A percentile compares a stretch with the other conserved stretches of the same genome.
phyloP scores from a whole-genome alignment of 1,140 invertebrate species.

The Calosoma granatense region DNA sequence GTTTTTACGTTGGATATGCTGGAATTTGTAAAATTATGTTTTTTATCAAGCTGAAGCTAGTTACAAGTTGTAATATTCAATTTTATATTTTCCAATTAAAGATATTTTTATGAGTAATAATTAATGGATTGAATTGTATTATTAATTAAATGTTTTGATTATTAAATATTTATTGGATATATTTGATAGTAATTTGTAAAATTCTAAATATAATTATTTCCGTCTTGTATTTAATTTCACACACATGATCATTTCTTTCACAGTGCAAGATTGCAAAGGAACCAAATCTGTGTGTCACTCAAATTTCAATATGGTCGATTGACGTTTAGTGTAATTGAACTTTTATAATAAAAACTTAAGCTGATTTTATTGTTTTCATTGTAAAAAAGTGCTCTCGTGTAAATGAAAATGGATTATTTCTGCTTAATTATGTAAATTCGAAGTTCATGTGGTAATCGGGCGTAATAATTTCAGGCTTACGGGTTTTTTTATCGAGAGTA shows the following conservation, averaged over 20 bases:
- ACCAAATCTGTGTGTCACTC: constrained; percentile 5
- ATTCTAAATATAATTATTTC: too few relatives aligned
- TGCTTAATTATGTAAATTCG: background rate
- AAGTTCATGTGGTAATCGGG: background rate
- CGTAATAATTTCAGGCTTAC: background rate
- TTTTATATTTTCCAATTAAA: too few relatives aligned
- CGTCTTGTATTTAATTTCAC: too few relatives aligned
- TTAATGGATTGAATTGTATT: too few relatives aligned
- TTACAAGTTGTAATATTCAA: too few relatives aligned
- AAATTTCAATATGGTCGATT: constrained; percentile 9
- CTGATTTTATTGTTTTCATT: constrained; percentile 1
- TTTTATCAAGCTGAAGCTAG: too few relatives aligned
- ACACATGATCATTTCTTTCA: background rate
- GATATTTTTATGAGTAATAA: too few relatives aligned
- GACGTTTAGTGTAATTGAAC: constrained; percentile 7
- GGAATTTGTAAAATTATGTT: too few relatives aligned
- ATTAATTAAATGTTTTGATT: too few relatives aligned
- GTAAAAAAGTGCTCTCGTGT: background rate
- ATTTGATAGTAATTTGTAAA: too few relatives aligned
- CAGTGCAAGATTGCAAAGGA: background rate
- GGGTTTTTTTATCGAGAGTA: background rate
- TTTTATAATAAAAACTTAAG: constrained; percentile 7
- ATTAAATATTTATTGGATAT: too few relatives aligned
- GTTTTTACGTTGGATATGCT: too few relatives aligned
- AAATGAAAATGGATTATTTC: background rate